Evolutionary conservation across 2,113 vertebrate species (phyloP).

Genomic region (Haplotaxodon microlepis): DNA sequence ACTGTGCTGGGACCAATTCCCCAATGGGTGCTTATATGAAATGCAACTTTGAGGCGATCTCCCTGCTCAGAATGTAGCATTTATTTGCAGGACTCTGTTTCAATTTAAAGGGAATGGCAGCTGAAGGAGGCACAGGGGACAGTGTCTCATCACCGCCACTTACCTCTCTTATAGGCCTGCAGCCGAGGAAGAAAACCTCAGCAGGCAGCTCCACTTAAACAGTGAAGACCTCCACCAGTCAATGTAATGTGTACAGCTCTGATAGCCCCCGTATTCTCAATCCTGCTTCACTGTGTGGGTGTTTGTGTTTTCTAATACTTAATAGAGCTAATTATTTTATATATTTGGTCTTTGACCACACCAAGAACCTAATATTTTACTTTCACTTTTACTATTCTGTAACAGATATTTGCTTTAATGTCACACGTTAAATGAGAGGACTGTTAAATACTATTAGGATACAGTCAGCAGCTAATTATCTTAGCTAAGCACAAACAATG

Average conservation of each 20-base stretch:
- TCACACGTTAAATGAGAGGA: background rate
- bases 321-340: background rate
- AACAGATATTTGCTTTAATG: background rate
- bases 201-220: constrained; percentile 65
- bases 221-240: constrained; percentile 69
- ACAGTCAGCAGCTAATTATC: background rate
- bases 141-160: constrained; percentile 73
- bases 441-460: background rate
- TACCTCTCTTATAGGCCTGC: constrained; percentile 65
- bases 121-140: constrained; percentile 81
- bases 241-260: constrained; percentile 55
- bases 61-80: constrained; percentile 66
- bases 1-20: constrained; percentile 72
- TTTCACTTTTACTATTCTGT: background rate
- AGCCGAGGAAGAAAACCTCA: constrained; percentile 54
- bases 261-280: constrained; percentile 48
- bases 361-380: background rate
- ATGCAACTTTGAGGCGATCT: constrained; percentile 74
- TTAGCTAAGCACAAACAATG: background rate
- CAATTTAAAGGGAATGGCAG: constrained; percentile 85
- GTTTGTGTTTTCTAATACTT: background rate
- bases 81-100: constrained; percentile 81
- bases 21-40: constrained; percentile 79
- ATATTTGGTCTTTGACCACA: background rate
- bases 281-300: constrained; percentile 4